Conservation (phyloP, 2,113 vertebrate species). For the Corvus cornix region DNA sequence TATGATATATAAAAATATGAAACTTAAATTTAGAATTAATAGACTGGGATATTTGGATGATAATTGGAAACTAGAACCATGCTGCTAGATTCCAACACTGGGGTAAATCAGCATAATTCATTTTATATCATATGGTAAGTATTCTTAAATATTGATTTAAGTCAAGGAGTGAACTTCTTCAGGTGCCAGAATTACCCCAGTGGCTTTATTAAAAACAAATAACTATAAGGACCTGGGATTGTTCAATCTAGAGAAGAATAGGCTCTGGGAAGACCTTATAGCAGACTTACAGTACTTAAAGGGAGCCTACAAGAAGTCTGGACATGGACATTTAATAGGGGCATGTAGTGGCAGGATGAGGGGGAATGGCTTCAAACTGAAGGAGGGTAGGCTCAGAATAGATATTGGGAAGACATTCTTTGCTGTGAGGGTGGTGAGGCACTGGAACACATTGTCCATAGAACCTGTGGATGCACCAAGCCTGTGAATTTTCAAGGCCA, state of each 20-base stretch:
- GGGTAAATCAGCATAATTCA: background rate
- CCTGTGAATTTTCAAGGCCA: background rate
- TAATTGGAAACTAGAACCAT: background rate
- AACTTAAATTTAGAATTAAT: background rate
- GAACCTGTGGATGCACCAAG: background rate
- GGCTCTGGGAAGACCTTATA: background rate
- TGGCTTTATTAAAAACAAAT: background rate
- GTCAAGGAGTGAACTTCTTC: background rate
- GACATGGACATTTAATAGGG: background rate
- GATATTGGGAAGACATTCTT: background rate
- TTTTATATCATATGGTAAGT: background rate
- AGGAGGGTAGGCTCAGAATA: background rate
- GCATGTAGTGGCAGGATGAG: background rate
- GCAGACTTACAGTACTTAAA: background rate
- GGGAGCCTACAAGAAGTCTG: background rate
- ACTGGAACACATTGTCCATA: background rate
- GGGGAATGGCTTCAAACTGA: background rate
- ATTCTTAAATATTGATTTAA: background rate
- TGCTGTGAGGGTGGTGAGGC: background rate
- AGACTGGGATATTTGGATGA: background rate
- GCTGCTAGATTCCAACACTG: background rate
- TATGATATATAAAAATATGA: background rate
- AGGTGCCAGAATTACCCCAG: background rate
- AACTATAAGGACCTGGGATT: background rate
- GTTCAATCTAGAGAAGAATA: background rate